Evolutionary conservation across 2,797 vertebrate genomes (phyloP).

Genomic region (Coccyzus lansbergi): DNA sequence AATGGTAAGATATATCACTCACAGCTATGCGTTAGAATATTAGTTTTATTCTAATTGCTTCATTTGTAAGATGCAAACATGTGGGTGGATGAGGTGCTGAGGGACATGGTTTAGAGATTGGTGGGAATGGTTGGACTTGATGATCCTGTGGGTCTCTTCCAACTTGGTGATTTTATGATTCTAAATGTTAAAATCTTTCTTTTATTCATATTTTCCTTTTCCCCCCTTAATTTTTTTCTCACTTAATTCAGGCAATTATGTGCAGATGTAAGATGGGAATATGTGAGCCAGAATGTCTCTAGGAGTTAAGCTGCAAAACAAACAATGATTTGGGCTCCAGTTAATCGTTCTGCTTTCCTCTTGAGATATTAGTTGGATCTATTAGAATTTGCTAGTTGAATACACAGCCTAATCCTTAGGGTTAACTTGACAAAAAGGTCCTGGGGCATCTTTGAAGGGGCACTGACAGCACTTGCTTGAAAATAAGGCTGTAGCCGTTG

Average conservation of each 20-base stretch:
- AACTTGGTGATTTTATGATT: too few species aligned
- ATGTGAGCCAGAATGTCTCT: background rate
- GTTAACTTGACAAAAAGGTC: background rate
- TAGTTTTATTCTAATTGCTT: background rate
- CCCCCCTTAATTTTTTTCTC: background rate
- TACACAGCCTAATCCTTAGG: background rate
- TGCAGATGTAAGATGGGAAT: background rate
- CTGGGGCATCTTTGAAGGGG: background rate
- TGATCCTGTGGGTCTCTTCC: too few species aligned
- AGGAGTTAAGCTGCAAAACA: background rate
- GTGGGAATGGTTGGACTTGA: too few species aligned
- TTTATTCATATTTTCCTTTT: background rate
- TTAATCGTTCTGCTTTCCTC: background rate
- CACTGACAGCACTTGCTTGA: background rate
- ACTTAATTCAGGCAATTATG: background rate
- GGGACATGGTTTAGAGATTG: too few species aligned
- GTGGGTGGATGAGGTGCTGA: too few species aligned
- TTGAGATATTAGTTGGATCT: background rate
- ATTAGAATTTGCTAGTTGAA: background rate
- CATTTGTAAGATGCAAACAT: background rate
- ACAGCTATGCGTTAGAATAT: background rate
- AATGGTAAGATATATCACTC: slow-evolving; percentile 83
- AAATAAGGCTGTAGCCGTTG: background rate
- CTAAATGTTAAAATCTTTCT: background rate
- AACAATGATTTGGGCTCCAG: background rate